Percentiles rank a stretch among this genome's conserved stretches.
phyloP scores from a whole-genome alignment of 2,888 invertebrate genomes.

The Isotomurus palustris region DNA sequence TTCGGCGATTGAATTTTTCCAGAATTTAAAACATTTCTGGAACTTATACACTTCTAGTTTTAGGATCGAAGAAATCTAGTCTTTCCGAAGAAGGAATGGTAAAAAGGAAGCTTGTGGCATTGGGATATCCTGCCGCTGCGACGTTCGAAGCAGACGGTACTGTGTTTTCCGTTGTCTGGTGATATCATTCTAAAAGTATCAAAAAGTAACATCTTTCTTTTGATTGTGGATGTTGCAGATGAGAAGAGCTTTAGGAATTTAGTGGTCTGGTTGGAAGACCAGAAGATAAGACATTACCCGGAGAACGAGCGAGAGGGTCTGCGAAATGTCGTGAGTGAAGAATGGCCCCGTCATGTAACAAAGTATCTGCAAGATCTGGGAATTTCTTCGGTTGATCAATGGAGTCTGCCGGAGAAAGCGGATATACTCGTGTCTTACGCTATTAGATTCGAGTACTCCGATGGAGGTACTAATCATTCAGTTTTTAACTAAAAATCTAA shows the following conservation, averaged over 20 bases:
- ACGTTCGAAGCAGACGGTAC: too few species aligned
- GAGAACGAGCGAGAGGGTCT: slow-evolving; percentile 72
- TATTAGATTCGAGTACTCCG: slow-evolving; percentile 74
- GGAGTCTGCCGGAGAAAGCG: slow-evolving; percentile 60
- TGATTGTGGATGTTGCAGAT: slow-evolving; percentile 58
- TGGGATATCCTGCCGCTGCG: slow-evolving; percentile 73
- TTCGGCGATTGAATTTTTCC: too few species aligned
- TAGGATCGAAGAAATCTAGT: too few species aligned
- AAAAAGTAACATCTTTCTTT: too few species aligned
- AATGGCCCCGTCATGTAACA: slow-evolving; percentile 56
- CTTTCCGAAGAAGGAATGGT: too few species aligned
- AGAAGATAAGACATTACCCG: slow-evolving; percentile 82
- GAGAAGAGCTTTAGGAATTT: slow-evolving; percentile 71
- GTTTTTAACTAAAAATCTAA: not conserved
- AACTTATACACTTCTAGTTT: too few species aligned
- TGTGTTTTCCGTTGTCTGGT: too few species aligned
- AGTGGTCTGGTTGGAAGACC: slow-evolving; percentile 87
- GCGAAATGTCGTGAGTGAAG: slow-evolving; percentile 61
- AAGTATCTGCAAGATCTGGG: slow-evolving; percentile 68
- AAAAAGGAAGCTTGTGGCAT: slow-evolving; percentile 67
- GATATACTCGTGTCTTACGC: slow-evolving; percentile 85
- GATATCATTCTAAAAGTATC: too few species aligned
- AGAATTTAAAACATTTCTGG: too few species aligned
- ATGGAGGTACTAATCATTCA: slow-evolving; percentile 59
- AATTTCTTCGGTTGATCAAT: slow-evolving; percentile 51